These are phyloP conservation scores for Phodopus roborovskii DNA, from an alignment of 2,113 vertebrate species.

Conservation along the genomic window DNA sequence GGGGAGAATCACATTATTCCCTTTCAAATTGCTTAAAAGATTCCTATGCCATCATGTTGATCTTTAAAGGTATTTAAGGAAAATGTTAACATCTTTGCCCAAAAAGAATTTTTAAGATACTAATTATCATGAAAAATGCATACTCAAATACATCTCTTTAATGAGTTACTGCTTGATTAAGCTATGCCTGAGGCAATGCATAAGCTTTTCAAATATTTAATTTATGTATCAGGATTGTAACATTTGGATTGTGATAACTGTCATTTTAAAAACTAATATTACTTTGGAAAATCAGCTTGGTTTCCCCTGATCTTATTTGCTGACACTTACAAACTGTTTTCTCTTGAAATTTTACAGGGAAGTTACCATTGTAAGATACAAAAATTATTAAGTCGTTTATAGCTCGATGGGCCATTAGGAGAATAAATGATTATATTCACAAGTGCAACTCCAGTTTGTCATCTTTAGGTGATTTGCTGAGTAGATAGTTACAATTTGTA, in stretches of 20 bases:
- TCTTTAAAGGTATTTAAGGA: conserved; percentile 51
- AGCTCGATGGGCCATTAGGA: not conserved
- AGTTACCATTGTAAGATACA: not conserved
- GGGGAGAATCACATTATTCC: not conserved
- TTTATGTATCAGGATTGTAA: conserved; percentile 57
- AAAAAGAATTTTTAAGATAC: conserved; percentile 51
- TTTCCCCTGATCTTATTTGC: conserved; percentile 25
- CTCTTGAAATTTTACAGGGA: conserved; percentile 34
- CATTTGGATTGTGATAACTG: conserved; percentile 57
- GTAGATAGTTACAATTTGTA: conserved; percentile 45
- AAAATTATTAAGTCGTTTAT: conserved; percentile 26
- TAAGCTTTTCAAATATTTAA: conserved; percentile 58
- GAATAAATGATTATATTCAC: conserved; percentile 7
- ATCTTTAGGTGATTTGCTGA: conserved; percentile 26
- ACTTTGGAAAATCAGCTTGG: conserved; percentile 46
- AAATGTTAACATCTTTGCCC: conserved; percentile 46
- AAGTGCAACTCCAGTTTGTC: conserved; percentile 20
- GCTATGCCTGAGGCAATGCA: conserved; percentile 7
- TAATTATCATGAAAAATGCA: conserved; percentile 52
- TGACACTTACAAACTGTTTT: conserved; percentile 38
- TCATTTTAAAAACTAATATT: conserved; percentile 28
- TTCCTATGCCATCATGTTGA: not conserved
- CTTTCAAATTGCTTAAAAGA: conserved; percentile 26
- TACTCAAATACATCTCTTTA: conserved; percentile 29
- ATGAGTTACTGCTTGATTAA: conserved; percentile 54